Evolutionary conservation across 2,888 invertebrate genomes (phyloP).

Genomic region (Brassicogethes aeneus): DNA sequence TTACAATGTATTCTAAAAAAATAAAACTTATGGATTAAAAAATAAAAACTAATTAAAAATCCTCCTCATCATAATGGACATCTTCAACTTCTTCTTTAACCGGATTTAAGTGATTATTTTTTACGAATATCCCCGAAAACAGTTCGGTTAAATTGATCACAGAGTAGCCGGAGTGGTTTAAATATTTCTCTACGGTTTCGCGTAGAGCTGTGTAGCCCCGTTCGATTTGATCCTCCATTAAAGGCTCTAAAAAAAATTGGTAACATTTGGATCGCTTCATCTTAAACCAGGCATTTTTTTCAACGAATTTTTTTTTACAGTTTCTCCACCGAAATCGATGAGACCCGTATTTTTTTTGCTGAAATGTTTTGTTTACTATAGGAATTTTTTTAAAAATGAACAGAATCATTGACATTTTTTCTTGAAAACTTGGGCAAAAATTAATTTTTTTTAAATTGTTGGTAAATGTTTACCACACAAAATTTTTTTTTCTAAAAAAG

Average conservation of each 20-base stretch:
- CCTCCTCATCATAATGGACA: background rate
- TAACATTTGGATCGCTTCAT: no score
- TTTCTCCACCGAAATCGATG: no score
- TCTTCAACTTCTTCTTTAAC: background rate
- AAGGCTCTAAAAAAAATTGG: constrained; percentile 43
- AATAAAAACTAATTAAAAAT: background rate
- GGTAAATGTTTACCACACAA: no score
- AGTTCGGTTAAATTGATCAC: constrained; percentile 53
- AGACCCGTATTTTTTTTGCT: no score
- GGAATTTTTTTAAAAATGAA: no score
- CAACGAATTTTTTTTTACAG: no score
- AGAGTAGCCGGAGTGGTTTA: constrained; percentile 60
- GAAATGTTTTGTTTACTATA: no score
- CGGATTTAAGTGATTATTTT: background rate
- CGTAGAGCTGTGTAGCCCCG: constrained; percentile 53
- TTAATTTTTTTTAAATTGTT: no score
- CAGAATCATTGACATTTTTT: no score
- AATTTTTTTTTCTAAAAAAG: no score
- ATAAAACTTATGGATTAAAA: background rate
- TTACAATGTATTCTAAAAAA: background rate
- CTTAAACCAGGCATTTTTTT: no score
- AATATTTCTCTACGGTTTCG: constrained; percentile 57
- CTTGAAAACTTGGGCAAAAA: no score
- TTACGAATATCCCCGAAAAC: constrained; percentile 28
- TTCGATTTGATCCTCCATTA: constrained; percentile 44